phyloP scores from a whole-genome alignment of 1,140 invertebrate genomes.

The Colletes gigas region DNA sequence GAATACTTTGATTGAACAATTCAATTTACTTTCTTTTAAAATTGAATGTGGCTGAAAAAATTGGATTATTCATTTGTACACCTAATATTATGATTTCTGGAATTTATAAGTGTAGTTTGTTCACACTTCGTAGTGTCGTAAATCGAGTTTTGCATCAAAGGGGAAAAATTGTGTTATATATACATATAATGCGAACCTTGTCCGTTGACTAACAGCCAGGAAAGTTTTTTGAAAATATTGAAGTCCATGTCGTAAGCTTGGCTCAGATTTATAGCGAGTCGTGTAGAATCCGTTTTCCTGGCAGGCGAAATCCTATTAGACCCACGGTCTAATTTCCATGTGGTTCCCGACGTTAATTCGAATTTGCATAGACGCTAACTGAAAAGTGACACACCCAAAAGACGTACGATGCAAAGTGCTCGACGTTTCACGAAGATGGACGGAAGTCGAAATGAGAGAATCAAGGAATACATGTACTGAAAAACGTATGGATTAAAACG shows the following conservation, averaged over 20 bases:
- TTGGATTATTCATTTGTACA: too few relatives aligned
- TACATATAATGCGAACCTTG: too few relatives aligned
- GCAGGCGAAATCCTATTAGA: conserved; percentile 51
- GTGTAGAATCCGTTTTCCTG: conserved; percentile 29
- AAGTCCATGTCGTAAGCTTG: conserved; percentile 19
- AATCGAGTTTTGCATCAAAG: too few relatives aligned
- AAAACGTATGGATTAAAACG: background rate
- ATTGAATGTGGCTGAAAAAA: too few relatives aligned
- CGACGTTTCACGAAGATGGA: background rate
- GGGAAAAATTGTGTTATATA: too few relatives aligned
- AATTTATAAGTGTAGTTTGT: too few relatives aligned
- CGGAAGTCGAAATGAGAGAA: conserved; percentile 1
- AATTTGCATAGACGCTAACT: conserved; percentile 51
- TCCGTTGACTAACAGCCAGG: too few relatives aligned
- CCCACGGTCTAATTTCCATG: conserved; percentile 24
- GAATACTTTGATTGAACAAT: too few relatives aligned
- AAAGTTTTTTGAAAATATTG: background rate
- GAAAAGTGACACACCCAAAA: conserved; percentile 34
- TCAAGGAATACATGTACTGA: background rate
- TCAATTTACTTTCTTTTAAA: too few relatives aligned
- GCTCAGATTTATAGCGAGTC: conserved; percentile 31
- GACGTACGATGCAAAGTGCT: conserved; percentile 24
- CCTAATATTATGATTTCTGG: too few relatives aligned
- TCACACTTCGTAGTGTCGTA: too few relatives aligned
- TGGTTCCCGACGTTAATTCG: conserved; percentile 42